Conservation (phyloP, 1,140 invertebrate genomes). For the Neotoxoptera formosana region DNA sequence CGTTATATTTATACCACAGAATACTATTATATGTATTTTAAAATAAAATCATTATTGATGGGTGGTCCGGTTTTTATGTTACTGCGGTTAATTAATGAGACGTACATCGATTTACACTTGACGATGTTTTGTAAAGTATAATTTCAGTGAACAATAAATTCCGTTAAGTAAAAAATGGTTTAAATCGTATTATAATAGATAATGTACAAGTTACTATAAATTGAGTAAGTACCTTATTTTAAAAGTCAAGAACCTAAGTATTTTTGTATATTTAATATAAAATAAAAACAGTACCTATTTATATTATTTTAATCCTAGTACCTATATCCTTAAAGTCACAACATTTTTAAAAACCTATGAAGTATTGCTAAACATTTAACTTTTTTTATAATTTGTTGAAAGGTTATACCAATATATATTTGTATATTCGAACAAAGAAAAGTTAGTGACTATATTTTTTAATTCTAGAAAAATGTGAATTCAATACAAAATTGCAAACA, state of each 20-base stretch:
- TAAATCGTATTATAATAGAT: background rate
- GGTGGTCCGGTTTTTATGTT: background rate
- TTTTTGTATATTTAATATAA: background rate
- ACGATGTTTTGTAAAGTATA: background rate
- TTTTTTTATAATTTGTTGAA: background rate
- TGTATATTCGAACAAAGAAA: background rate
- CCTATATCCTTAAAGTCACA: background rate
- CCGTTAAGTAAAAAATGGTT: background rate
- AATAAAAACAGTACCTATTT: background rate
- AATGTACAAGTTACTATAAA: background rate
- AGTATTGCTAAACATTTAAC: background rate
- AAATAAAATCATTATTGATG: background rate
- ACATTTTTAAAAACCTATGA: background rate
- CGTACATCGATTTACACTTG: slow-evolving; percentile 10
- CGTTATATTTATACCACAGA: background rate
- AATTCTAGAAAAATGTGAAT: background rate
- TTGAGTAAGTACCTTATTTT: background rate
- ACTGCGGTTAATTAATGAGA: background rate
- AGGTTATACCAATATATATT: background rate
- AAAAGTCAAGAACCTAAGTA: background rate
- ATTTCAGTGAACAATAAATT: background rate
- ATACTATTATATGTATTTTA: background rate
- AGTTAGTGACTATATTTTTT: background rate
- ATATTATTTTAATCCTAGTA: background rate
- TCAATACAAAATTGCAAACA: background rate